These are phyloP conservation scores for Synanceia verrucosa DNA, from an alignment of 2,797 vertebrate species.

Conservation along the genomic window DNA sequence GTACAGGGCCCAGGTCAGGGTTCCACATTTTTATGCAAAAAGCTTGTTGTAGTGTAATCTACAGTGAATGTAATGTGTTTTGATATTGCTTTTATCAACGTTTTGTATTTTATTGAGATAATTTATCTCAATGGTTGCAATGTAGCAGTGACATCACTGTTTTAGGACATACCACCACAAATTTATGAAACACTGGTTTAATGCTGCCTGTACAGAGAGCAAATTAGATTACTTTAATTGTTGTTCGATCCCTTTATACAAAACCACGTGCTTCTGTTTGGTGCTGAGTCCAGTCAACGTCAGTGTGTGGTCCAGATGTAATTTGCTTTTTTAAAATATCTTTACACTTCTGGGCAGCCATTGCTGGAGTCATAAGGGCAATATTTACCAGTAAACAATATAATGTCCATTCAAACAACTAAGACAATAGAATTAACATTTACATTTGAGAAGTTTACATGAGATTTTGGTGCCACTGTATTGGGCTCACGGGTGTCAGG, in stretches of 20 bases:
- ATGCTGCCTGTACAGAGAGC: constrained; percentile 35
- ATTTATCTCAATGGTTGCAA: constrained; percentile 35
- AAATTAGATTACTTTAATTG: constrained; percentile 32
- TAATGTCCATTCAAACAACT: neutral
- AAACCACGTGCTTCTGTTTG: constrained; percentile 60
- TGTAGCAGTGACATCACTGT: constrained; percentile 55
- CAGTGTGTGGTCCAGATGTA: constrained; percentile 39
- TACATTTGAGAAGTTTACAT: constrained; percentile 41
- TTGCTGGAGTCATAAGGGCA: constrained; percentile 39
- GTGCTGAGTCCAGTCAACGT: constrained; percentile 61
- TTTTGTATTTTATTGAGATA: constrained; percentile 58
- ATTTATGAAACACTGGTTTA: constrained; percentile 18
- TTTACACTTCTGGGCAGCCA: constrained; percentile 30
- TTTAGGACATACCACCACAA: constrained; percentile 22
- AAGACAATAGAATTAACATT: neutral
- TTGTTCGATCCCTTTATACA: constrained; percentile 62
- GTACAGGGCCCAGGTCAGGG: constrained; percentile 49
- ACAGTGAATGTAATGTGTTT: constrained; percentile 66
- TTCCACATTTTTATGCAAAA: constrained; percentile 78
- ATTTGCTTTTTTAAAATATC: constrained; percentile 40
- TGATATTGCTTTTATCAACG: constrained; percentile 62
- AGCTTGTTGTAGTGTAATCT: constrained; percentile 62
- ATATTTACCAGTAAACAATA: constrained; percentile 55
- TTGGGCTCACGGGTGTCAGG: constrained; percentile 37
- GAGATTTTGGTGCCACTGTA: constrained; percentile 50